phyloP scores from a whole-genome alignment of 2,797 vertebrate species.

The Knipowitschia caucasica region DNA sequence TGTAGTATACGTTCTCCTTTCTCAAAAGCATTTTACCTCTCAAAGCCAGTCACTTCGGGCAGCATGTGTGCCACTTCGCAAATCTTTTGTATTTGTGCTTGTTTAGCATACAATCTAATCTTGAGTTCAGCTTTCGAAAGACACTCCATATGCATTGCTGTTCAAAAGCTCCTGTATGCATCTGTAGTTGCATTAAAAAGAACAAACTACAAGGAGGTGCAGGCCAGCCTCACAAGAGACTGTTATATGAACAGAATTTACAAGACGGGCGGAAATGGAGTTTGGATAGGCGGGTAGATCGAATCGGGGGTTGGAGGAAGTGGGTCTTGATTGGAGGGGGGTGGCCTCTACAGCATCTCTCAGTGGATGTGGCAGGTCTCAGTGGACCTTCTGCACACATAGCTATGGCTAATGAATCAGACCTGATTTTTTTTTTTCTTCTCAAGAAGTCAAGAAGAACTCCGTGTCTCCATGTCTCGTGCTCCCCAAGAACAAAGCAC shows the following conservation, averaged over 20 bases:
- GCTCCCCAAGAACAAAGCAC: slow-evolving; percentile 88
- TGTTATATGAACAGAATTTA: slow-evolving; percentile 34
- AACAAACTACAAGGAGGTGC: slow-evolving; percentile 44
- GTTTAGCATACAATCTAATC: slow-evolving; percentile 44
- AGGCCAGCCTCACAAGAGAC: slow-evolving; percentile 17
- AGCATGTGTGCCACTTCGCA: slow-evolving; percentile 36
- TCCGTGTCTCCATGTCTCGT: slow-evolving; percentile 71
- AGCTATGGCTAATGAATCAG: slow-evolving; percentile 86
- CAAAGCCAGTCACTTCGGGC: slow-evolving; percentile 63
- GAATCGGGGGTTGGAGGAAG: slow-evolving; percentile 38
- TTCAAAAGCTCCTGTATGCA: slow-evolving; percentile 26
- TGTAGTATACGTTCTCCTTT: slow-evolving; percentile 42
- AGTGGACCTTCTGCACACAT: slow-evolving; percentile 84
- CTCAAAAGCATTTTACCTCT: slow-evolving; percentile 62
- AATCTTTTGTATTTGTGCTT: slow-evolving; percentile 40
- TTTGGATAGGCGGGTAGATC: slow-evolving; percentile 38
- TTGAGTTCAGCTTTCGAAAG: slow-evolving; percentile 28
- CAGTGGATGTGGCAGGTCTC: slow-evolving; percentile 76
- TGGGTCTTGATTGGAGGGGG: slow-evolving; percentile 48
- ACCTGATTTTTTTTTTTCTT: slow-evolving; percentile 70
- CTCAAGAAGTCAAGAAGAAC: slow-evolving; percentile 77
- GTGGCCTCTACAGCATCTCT: slow-evolving; percentile 52
- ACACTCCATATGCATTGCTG: slow-evolving; percentile 15
- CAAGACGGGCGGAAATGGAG: slow-evolving; percentile 29
- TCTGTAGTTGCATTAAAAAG: slow-evolving; percentile 53